Base-by-base conservation (phyloP, 2,113 vertebrate genomes). In the Ciconia stormi region DNA sequence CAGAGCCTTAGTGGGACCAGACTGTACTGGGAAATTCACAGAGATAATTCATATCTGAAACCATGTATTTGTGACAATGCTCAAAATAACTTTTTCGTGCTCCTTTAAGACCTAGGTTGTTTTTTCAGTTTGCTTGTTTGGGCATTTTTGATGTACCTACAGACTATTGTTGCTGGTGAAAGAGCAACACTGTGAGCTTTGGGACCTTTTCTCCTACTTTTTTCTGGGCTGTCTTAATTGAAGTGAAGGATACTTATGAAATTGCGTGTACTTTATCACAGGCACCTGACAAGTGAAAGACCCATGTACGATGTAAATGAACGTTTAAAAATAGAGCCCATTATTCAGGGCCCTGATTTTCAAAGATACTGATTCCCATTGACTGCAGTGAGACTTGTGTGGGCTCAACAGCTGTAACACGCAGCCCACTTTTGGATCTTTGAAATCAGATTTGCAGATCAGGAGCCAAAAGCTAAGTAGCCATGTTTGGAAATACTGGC, bases 41-140 rank as follows among this genome's bases (percentile, higher is more conserved):
- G 59, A 77, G 34, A 36, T 56, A 66, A 70, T 83, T 93, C 53
- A 34, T 53, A 34, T 50, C 80, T 11, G 4, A 92, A 92, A 29
- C 34, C 34, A 38, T 22, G 36, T 46, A 79, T 89, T 77, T 86
- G 72, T 94, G 85, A 56, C 63, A 62, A 40, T 49, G 62, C 34
- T 87, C 66, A 62, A 93, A 97, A 89, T 85, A 94, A 90, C 84
- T 95, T 96, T 96, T 95, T 93, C 30, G 13, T 87, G 78, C 79
- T 93, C 52, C 53, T 63, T 56, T 72, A 87, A 94, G 87, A 94
- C 58, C 72, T 84, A 22, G 44, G 38, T 46, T 66, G 50, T 2
- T 32, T 49, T 90, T 71, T 36, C 4, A 2, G 18, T 30, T 92
- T 49, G n/a, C 38, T 82, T 65, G 32, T 20, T 46, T 88, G 36